A percentile compares a stretch with the other conserved stretches of the same genome.
phyloP scores from a whole-genome alignment of 2,113 vertebrate genomes.

The Python bivittatus region DNA sequence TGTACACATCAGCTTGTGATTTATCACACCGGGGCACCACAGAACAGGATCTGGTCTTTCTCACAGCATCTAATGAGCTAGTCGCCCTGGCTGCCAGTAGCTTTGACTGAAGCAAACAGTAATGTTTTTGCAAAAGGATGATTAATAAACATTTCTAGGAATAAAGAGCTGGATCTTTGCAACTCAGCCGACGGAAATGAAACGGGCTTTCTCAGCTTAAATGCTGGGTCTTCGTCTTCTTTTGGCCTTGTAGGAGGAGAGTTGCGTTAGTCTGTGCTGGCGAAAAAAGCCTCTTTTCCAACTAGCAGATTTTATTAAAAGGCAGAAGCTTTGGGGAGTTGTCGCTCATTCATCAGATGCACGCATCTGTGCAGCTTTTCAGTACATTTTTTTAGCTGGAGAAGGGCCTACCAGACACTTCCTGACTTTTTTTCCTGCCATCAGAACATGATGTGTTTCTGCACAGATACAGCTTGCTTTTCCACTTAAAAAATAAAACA shows the following conservation, averaged over 20 bases:
- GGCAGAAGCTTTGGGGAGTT: not conserved
- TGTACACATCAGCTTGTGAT: too few relatives aligned
- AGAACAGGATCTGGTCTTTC: not conserved
- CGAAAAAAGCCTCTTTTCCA: not conserved
- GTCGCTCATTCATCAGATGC: not conserved
- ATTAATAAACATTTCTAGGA: conserved; percentile 1
- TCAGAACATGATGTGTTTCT: too few relatives aligned
- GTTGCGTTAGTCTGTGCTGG: not conserved
- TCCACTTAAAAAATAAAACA: too few relatives aligned
- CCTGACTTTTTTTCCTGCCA: too few relatives aligned
- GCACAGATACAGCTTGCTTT: too few relatives aligned
- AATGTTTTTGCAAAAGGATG: not conserved
- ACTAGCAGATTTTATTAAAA: not conserved
- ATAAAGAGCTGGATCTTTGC: not conserved
- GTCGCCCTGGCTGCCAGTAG: not conserved
- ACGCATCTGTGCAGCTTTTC: not conserved
- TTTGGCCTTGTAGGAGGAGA: not conserved
- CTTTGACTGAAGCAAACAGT: not conserved
- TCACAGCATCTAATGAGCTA: not conserved
- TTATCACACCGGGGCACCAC: not conserved
- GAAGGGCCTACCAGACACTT: not conserved
- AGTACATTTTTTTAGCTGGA: not conserved
- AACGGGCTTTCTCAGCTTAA: not conserved
- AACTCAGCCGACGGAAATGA: not conserved
- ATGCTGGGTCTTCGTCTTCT: not conserved